Percentiles rank a stretch among this genome's conserved stretches.
These are phyloP conservation scores for Eudyptes chrysolophus DNA, from an alignment of 2,113 vertebrate species.

Conservation along the genomic window DNA sequence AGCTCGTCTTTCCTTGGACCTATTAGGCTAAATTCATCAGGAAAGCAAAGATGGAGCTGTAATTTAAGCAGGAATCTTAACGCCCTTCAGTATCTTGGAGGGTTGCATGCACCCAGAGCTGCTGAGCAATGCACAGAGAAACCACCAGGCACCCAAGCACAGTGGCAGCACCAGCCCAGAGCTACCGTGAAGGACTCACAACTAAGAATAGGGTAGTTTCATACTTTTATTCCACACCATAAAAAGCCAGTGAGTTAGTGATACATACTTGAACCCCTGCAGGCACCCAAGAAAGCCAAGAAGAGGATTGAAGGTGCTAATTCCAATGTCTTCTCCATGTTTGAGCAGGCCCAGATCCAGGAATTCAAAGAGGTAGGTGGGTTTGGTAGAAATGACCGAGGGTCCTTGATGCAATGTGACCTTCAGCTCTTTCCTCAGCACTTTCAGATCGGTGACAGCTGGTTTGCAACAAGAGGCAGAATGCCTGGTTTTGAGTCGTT, in stretches of 20 bases:
- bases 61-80: neutral
- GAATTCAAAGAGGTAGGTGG: slow-evolving; percentile 91
- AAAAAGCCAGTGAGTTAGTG: neutral
- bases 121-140: neutral
- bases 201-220: neutral
- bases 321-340: slow-evolving; percentile 96
- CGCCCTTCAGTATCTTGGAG: neutral
- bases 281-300: slow-evolving; percentile 94
- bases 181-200: accelerated
- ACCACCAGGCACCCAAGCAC: neutral
- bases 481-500: neutral
- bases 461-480: neutral
- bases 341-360: slow-evolving; percentile 93
- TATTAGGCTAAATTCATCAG: neutral
- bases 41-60: neutral
- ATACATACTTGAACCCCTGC: neutral
- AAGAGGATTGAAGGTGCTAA: slow-evolving; percentile 85
- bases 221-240: neutral
- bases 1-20: neutral
- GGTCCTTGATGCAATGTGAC: neutral
- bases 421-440: neutral
- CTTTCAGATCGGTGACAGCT: neutral
- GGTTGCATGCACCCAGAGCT: neutral
- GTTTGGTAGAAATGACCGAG: neutral
- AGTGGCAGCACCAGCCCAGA: neutral